phyloP scores from a whole-genome alignment of 2,113 vertebrate species.

The Cebus imitator region DNA sequence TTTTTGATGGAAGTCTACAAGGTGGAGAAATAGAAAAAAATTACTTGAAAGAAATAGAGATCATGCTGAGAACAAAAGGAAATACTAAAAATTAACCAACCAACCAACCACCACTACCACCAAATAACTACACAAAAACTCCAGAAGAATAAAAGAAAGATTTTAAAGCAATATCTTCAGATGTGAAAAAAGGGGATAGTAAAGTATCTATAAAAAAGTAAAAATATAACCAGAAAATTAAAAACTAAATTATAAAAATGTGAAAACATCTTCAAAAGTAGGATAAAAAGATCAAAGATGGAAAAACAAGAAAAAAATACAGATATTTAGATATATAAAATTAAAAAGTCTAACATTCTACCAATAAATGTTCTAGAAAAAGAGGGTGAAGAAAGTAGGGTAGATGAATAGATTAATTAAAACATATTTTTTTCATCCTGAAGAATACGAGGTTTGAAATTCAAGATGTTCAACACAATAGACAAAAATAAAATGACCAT shows the following conservation, averaged over 20 bases:
- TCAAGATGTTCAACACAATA: neutral
- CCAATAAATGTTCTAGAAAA: neutral
- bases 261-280: slow-evolving; percentile 13
- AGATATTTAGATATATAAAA: neutral
- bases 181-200: neutral
- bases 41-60: neutral
- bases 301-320: neutral
- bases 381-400: neutral
- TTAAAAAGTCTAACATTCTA: neutral
- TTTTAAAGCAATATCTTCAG: neutral
- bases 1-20: neutral
- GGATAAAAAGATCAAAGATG: neutral
- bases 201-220: neutral
- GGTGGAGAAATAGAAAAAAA: neutral
- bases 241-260: neutral
- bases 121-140: neutral
- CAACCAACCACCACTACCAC: neutral
- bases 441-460: neutral
- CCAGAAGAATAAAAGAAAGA: neutral
- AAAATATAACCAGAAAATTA: neutral
- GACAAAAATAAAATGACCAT: neutral
- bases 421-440: neutral
- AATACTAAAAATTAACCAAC: neutral
- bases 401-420: neutral
- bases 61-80: neutral